Conservation (phyloP, 1,140 invertebrate species). For the Papilio polyxenes region DNA sequence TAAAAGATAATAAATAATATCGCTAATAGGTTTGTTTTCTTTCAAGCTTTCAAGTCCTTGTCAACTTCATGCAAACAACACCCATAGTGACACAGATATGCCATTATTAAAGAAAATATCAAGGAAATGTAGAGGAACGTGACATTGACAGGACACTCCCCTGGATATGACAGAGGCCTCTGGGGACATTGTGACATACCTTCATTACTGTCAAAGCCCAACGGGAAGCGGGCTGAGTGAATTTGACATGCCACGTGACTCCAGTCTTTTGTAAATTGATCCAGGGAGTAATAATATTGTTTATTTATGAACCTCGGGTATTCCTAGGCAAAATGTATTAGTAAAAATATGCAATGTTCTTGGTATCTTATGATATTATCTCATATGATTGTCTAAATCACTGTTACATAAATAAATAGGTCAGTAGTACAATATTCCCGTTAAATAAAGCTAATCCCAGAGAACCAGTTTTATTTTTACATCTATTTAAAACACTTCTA, state of each 20-base stretch:
- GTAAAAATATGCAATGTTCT: neutral
- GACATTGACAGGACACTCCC: slow-evolving; percentile 49
- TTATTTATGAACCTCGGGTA: neutral
- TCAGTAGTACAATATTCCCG: too few relatives aligned
- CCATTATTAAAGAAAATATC: slow-evolving; percentile 15
- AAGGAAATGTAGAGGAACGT: slow-evolving; percentile 46
- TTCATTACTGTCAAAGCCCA: slow-evolving; percentile 39
- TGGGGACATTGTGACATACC: slow-evolving; percentile 31
- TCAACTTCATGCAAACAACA: neutral
- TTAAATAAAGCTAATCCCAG: too few relatives aligned
- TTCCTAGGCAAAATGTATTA: neutral
- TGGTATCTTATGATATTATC: neutral
- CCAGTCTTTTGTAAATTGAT: slow-evolving; percentile 1
- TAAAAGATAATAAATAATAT: too few relatives aligned
- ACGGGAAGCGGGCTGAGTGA: slow-evolving; percentile 37
- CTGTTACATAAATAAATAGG: too few relatives aligned
- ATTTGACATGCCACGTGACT: slow-evolving; percentile 36
- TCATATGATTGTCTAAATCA: too few relatives aligned
- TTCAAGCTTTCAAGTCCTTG: neutral
- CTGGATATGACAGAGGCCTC: slow-evolving; percentile 27
- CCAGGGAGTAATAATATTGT: slow-evolving; percentile 29
- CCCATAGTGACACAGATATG: slow-evolving; percentile 44
- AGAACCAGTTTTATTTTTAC: too few relatives aligned
- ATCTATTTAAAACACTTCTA: too few relatives aligned
- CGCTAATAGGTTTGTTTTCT: neutral